Evolutionary conservation across 2,888 invertebrate genomes (phyloP).

Genomic region (Pedicia rivosa): DNA sequence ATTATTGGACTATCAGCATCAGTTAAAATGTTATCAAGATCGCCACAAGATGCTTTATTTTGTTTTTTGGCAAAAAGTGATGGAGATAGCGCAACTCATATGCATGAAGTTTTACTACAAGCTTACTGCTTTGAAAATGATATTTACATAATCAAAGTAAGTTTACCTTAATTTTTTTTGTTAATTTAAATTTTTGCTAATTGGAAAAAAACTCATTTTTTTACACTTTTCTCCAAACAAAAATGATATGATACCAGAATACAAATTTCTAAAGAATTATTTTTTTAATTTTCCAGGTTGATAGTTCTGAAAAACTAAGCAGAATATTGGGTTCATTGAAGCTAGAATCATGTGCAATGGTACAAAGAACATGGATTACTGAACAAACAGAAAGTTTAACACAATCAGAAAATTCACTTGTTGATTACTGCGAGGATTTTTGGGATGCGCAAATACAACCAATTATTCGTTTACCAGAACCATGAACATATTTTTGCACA

Average conservation of each 20-base stretch:
- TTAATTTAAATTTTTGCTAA: background rate
- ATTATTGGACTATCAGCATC: conserved; percentile 28
- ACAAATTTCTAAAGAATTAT: no score
- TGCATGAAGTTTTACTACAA: conserved; percentile 60
- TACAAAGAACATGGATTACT: conserved; percentile 32
- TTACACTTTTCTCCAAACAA: background rate
- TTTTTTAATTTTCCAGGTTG: conserved; percentile 19
- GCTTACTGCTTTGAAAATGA: conserved; percentile 67
- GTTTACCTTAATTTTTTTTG: conserved; percentile 21
- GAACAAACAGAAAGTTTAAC: conserved; percentile 37
- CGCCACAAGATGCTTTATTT: conserved; percentile 42
- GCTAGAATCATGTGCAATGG: conserved; percentile 34
- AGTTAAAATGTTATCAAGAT: conserved; percentile 26
- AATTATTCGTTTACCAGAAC: conserved; percentile 46
- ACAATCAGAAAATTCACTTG: conserved; percentile 42
- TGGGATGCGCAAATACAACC: conserved; percentile 46
- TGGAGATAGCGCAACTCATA: conserved; percentile 59
- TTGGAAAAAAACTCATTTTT: background rate
- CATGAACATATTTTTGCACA: no score
- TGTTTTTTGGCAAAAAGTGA: conserved; percentile 51
- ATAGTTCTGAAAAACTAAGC: conserved; percentile 34
- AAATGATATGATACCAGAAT: no score
- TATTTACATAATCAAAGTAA: conserved; percentile 52
- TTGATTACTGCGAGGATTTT: conserved; percentile 49
- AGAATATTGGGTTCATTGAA: conserved; percentile 35